Evolutionary conservation across 1,140 invertebrate genomes (phyloP), one percentile per base, ranked within the genome.

Genomic region (Steinernema feltiae): DNA sequence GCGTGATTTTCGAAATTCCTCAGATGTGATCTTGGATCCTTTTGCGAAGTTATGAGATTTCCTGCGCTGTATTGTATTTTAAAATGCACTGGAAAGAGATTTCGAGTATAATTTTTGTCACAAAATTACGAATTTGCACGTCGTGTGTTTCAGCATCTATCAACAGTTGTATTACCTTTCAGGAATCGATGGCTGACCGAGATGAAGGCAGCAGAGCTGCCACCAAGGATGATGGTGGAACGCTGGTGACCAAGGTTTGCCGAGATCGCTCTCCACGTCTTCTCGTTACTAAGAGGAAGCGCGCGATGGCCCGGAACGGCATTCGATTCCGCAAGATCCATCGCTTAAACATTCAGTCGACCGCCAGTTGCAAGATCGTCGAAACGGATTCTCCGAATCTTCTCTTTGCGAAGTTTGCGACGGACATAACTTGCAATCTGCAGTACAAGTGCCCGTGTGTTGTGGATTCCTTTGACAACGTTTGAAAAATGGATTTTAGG

Each of bases 381-480:
- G 53, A 12, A 3, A 21, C 24, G 7, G 53, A 63, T 27, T 17
- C 12, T 27, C 53, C 53, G 53, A 63, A 63, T 27, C 53, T n/a
- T 3, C 12, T 63, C 53, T 63, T 12, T 3, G 53, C 53, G 24
- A 63, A 63, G 24, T 63, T 63, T 27, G 7, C 7, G 7, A 63
- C 12, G 12, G 53, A 63, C 53, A 27, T 63, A 7, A 63, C 53
- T n/a, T 15, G 7, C 15, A 12, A 63, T 3, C 53, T 63, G 12
- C 53, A 63, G 53, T 63, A 63, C 24, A 63, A 63, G 24, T 63
- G 53, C 53, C 53, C 53, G 53, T 27, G 24, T 17, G 53, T 63
- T 21, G 15, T n/a, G n/a, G n/a, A n/a, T n/a, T n/a, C n/a, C n/a
- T n/a, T n/a, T n/a, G n/a, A n/a, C n/a, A n/a, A n/a, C n/a, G n/a